These are phyloP conservation scores for Cyphomyrus discorhynchus DNA, from an alignment of 2,113 vertebrate genomes.

Conservation along the genomic window DNA sequence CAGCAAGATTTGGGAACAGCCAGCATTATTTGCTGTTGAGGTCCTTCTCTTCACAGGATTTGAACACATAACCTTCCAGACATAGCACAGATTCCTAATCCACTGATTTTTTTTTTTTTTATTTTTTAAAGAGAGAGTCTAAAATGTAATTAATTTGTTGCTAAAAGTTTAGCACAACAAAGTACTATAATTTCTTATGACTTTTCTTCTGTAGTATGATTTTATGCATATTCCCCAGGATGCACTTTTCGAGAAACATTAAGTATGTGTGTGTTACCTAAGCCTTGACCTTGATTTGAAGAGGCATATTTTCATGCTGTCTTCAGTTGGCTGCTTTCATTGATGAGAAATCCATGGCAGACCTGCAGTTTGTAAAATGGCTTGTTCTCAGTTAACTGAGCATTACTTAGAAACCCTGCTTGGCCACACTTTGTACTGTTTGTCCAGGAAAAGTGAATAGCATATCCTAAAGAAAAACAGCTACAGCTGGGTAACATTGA, in stretches of 20 bases:
- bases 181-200: background rate
- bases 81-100: background rate
- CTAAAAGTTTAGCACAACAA: background rate
- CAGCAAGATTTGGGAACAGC: background rate
- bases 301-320: background rate
- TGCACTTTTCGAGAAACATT: background rate
- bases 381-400: background rate
- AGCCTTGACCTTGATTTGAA: background rate
- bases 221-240: background rate
- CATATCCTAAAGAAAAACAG: background rate
- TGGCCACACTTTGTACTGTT: background rate
- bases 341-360: slow-evolving; percentile 2
- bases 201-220: background rate
- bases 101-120: background rate
- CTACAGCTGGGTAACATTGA: background rate
- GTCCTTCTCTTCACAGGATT: background rate
- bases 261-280: background rate
- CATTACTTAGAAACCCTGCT: background rate
- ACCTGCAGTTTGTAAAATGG: background rate
- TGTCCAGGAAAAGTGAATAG: background rate
- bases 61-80: background rate
- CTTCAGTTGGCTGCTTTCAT: background rate
- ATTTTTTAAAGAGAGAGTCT: background rate
- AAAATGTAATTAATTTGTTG: background rate
- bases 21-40: background rate